Evolutionary conservation across 2,113 vertebrate genomes (phyloP).

Genomic region (Periophthalmus modestus): DNA sequence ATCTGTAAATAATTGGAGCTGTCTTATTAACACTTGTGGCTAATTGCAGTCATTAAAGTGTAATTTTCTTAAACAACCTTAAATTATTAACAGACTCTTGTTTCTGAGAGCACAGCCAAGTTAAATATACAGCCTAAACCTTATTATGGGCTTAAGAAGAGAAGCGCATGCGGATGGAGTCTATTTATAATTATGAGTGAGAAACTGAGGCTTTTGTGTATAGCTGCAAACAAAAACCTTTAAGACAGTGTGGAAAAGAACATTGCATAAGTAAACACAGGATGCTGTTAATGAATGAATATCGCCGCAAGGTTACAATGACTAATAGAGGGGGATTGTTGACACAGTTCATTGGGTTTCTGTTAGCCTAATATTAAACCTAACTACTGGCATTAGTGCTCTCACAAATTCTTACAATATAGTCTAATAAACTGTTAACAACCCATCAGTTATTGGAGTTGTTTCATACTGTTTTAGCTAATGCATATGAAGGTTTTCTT

Average conservation of each 20-base stretch:
- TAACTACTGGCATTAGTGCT: not conserved
- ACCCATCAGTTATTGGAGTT: no score
- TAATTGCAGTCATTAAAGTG: slow-evolving; percentile 10
- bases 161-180: slow-evolving; percentile 12
- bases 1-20: slow-evolving; percentile 16
- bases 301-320: not conserved
- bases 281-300: slow-evolving; percentile 51
- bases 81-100: slow-evolving; percentile 12
- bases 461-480: no score
- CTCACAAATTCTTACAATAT: no score
- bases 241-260: slow-evolving; percentile 7
- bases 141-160: slow-evolving; percentile 23
- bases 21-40: slow-evolving; percentile 6
- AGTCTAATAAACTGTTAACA: no score
- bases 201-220: slow-evolving; percentile 12
- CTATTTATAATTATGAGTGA: slow-evolving; percentile 17
- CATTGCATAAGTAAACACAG: slow-evolving; percentile 24
- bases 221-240: slow-evolving; percentile 4
- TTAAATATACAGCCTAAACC: slow-evolving; percentile 21
- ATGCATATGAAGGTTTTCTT: no score
- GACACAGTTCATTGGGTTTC: not conserved
- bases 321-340: not conserved
- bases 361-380: not conserved
- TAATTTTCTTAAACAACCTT: slow-evolving; percentile 14
- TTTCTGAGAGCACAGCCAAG: slow-evolving; percentile 16